phyloP scores from a whole-genome alignment of 2,797 vertebrate genomes.

The Pseudochromis fuscus region DNA sequence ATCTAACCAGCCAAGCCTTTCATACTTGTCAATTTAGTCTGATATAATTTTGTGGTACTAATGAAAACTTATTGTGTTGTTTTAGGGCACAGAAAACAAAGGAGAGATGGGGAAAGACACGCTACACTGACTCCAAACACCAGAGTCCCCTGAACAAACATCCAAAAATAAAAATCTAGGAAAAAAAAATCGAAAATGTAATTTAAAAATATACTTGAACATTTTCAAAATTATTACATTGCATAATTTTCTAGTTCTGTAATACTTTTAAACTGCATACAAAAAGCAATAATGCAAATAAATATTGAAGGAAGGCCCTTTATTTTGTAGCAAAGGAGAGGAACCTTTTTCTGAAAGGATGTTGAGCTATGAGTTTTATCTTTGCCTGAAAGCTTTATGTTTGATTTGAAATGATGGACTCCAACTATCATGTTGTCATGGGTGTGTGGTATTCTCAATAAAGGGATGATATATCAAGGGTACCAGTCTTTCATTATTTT shows the following conservation, averaged over 20 bases:
- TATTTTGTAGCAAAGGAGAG: conserved; percentile 71
- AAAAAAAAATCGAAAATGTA: conserved; percentile 60
- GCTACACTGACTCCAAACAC: conserved; percentile 52
- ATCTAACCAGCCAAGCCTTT: background rate
- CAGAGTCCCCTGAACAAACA: conserved; percentile 53
- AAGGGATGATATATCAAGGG: conserved; percentile 77
- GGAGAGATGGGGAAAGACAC: conserved; percentile 46
- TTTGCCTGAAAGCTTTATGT: conserved; percentile 79
- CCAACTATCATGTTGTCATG: conserved; percentile 71
- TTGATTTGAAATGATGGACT: conserved; percentile 77
- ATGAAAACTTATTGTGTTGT: conserved; percentile 47
- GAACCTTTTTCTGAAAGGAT: conserved; percentile 70
- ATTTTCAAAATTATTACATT: conserved; percentile 71
- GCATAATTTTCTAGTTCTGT: conserved; percentile 78
- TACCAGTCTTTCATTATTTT: conserved; percentile 38
- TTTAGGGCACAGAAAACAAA: conserved; percentile 62
- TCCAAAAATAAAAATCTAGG: conserved; percentile 56
- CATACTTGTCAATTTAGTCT: background rate
- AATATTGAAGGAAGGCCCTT: conserved; percentile 59
- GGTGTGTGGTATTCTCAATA: conserved; percentile 85
- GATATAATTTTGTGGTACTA: background rate
- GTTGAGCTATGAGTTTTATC: conserved; percentile 65
- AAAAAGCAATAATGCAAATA: conserved; percentile 64
- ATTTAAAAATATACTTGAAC: conserved; percentile 76
- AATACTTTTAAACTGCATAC: conserved; percentile 74